Base-by-base conservation (phyloP, 2,888 invertebrate species). In the Pegoplata infirma region DNA sequence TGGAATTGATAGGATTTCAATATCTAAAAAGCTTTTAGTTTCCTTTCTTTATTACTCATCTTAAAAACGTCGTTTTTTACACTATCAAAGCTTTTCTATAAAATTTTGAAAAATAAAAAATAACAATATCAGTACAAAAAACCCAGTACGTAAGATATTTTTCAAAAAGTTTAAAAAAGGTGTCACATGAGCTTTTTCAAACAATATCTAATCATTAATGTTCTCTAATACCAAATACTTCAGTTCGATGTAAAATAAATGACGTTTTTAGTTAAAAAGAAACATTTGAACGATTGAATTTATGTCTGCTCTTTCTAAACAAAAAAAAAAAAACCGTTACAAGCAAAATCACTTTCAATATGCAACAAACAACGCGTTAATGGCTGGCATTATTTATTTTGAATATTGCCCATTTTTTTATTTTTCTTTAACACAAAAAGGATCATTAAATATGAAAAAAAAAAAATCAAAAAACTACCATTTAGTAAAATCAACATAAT, bases 401-500 rank as follows among this genome's bases (percentile, higher is more conserved):
- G 32, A 77, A 68, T 77, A 73, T 68, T 64, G 25, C 51, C 5
- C 32, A 40, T 55, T 55, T 55, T 5, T 4, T 12, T 5, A 10
- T n/a, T n/a, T n/a, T 25, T 25, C 25, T 25, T 25, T 25, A 5
- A 5, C 6, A 12, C 55, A 61, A 55, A 59, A 79, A 56, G 71
- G 67, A 79, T 79, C 79, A 79, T 79, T 79, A 75, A 75, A 79
- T 67, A 67, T 64, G 40, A 46, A 75, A 73, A 73, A 51, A 12
- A 40, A 44, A 25, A 21, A 14, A 19, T 44, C 16, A 36, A 40
- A 69, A 53, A 64, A 25, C 28, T 59, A 46, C 44, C 61, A 75
- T 75, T 75, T 67, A 75, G 64, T 61, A 61, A 75, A 75, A 75
- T 72, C 71, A 75, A 79, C 71, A 71, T 67, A 79, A 79, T 75